Evolutionary conservation across 1,140 invertebrate genomes (phyloP).

Genomic region (Gyrodactylus bullatarudis): DNA sequence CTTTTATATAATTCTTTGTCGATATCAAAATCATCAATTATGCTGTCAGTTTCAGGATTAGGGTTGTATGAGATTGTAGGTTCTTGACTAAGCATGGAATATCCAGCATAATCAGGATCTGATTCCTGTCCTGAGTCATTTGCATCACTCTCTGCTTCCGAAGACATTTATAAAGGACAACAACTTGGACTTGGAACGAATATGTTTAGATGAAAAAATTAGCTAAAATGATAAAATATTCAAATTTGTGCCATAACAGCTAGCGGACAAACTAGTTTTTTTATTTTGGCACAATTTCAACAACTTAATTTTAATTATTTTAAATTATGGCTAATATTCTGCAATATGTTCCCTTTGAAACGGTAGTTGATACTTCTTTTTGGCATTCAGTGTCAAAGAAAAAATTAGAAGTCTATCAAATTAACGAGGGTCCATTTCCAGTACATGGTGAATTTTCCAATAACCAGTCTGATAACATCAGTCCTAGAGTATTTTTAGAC

Average conservation of each 20-base stretch:
- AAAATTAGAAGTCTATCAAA: conserved; percentile 3
- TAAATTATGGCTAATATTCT: neutral
- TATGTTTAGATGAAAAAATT: too few species aligned
- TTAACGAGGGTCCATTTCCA: neutral
- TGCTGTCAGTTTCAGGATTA: neutral
- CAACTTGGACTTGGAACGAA: too few species aligned
- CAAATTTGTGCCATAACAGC: neutral
- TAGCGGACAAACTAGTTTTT: neutral
- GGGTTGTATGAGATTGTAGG: too few species aligned
- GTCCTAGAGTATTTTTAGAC: neutral
- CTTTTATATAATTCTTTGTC: neutral
- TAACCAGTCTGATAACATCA: neutral
- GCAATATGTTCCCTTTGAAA: conserved; percentile 2
- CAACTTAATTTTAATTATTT: neutral
- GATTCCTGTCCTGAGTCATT: neutral
- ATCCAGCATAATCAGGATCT: neutral
- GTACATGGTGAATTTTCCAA: neutral
- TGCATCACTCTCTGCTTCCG: neutral
- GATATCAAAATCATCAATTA: neutral
- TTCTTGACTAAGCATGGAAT: neutral
- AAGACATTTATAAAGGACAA: neutral
- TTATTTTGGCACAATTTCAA: neutral
- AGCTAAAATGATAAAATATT: neutral
- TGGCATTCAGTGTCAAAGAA: conserved; percentile 2
- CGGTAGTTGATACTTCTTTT: conserved; percentile 3